Base-by-base conservation (phyloP, 92 coral and sea anemone species). In the Diadumene lineata region DNA sequence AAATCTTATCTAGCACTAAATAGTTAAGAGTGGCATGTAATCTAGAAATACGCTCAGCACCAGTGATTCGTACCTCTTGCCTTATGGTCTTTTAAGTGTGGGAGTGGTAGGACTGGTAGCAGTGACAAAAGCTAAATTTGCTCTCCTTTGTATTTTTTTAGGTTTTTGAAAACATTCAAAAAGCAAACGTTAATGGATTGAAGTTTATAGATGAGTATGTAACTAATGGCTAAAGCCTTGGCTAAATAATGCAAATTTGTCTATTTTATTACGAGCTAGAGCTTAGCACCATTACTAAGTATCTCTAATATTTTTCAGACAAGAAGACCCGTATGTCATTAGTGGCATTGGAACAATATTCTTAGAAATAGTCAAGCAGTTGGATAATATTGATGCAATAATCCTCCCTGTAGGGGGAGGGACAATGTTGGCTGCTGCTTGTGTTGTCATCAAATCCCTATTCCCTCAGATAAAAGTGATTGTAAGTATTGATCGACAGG, bases 311-410 rank as follows among this genome's bases (percentile, higher is more conserved):
- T 4, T 69, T 56, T 62, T 11, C 24, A 92, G 93, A 63, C 80
- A 84, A 31, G 89, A 92, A 18, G 82, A 89, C 55, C 71, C 88
- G 9, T 82, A 92, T 46, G 77, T 92, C 7, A 81, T 92, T 25
- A 76, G 88, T 74, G 97, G 97, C 11, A 85, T 79, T 74, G 97
- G 94, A 31, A 92, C 94, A 11, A 76, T 92, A 70, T 93, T 86
- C 51, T 64, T 92, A 24, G 97, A 92, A 81, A 89, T 92, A 11
- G 72, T 92, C 19, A 88, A 92, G 25, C 97, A 92, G 64, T 72
- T 92, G 32, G 89, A 87, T 11, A 82, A 73, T 6, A 77, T 92
- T n/a, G 94, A 92, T 31, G 97, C 97, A 19, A 82, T 92, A 0
- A 32, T 92, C 34, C 65, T 92, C 43, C 97, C 97, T 24, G 90